A percentile compares a stretch with the other conserved stretches of the same genome.
phyloP scores from a whole-genome alignment of 2,797 vertebrate species.

The Oryzias sinensis region DNA sequence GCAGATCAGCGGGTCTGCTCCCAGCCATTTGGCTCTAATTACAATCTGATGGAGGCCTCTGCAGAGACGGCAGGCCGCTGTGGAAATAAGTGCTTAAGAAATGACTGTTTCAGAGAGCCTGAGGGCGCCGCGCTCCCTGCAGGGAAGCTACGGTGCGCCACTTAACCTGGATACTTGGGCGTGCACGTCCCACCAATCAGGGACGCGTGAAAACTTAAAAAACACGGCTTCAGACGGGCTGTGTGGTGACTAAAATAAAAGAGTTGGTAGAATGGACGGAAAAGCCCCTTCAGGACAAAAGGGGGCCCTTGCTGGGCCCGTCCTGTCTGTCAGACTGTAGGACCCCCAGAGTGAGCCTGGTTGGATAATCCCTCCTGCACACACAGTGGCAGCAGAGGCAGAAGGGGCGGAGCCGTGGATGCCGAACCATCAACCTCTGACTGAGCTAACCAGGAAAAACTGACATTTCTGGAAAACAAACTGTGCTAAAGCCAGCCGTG shows the following conservation, averaged over 20 bases:
- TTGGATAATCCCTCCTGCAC: slow-evolving; percentile 64
- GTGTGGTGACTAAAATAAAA: background rate
- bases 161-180: slow-evolving; percentile 64
- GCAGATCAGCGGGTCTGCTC: slow-evolving; percentile 48
- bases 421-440: slow-evolving; percentile 56
- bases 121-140: slow-evolving; percentile 40
- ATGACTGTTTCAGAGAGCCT: slow-evolving; percentile 53
- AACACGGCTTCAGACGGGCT: slow-evolving; percentile 5
- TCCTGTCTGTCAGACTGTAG: slow-evolving; percentile 57
- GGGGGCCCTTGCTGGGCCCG: slow-evolving; percentile 83
- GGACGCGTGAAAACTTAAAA: slow-evolving; percentile 5
- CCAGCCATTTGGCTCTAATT: slow-evolving; percentile 64
- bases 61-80: slow-evolving; percentile 48
- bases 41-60: slow-evolving; percentile 54
- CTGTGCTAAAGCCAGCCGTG: slow-evolving; percentile 4
- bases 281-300: slow-evolving; percentile 7
- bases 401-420: too few relatives aligned
- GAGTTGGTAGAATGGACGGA: background rate
- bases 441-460: slow-evolving; percentile 8
- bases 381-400: slow-evolving; percentile 41
- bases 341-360: slow-evolving; percentile 42
- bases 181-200: slow-evolving; percentile 38
- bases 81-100: slow-evolving; percentile 68
- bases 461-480: background rate
- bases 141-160: slow-evolving; percentile 38